Evolutionary conservation across 2,113 vertebrate genomes (phyloP).

Genomic region (Anser cygnoides): DNA sequence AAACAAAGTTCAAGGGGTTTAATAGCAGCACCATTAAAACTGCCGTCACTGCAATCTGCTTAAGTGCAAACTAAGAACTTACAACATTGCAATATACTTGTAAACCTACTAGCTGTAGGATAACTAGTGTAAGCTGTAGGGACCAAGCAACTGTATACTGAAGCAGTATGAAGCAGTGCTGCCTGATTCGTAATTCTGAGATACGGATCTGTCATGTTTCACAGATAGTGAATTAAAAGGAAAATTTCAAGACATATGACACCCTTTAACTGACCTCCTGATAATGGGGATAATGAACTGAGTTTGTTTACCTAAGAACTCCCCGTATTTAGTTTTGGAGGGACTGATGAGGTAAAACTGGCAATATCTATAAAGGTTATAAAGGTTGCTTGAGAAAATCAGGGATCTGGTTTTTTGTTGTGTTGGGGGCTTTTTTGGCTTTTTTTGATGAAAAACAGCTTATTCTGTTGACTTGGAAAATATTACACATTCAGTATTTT

Average conservation of each 20-base stretch:
- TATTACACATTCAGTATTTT: not conserved
- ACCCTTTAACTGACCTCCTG: not conserved
- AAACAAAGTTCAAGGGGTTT: not conserved
- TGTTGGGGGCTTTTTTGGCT: not conserved
- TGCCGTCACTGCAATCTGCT: not conserved
- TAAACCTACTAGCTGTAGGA: not conserved
- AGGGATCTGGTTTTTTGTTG: not conserved
- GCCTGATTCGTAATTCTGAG: not conserved
- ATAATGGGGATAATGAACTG: not conserved
- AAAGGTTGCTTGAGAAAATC: not conserved
- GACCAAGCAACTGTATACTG: not conserved
- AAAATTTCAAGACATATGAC: not conserved
- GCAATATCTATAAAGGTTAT: not conserved
- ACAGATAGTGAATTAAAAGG: not conserved
- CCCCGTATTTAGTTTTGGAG: not conserved
- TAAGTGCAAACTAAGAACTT: not conserved
- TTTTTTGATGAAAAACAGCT: not conserved
- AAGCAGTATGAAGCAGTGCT: not conserved
- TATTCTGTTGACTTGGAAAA: not conserved
- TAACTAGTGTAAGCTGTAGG: not conserved
- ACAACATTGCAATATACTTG: not conserved
- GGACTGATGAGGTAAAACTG: not conserved
- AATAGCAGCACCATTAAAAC: not conserved
- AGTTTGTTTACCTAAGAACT: not conserved
- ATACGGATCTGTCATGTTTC: not conserved